These are phyloP conservation scores for Microcebus murinus DNA, from an alignment of 2,113 vertebrate genomes.

Conservation along the genomic window DNA sequence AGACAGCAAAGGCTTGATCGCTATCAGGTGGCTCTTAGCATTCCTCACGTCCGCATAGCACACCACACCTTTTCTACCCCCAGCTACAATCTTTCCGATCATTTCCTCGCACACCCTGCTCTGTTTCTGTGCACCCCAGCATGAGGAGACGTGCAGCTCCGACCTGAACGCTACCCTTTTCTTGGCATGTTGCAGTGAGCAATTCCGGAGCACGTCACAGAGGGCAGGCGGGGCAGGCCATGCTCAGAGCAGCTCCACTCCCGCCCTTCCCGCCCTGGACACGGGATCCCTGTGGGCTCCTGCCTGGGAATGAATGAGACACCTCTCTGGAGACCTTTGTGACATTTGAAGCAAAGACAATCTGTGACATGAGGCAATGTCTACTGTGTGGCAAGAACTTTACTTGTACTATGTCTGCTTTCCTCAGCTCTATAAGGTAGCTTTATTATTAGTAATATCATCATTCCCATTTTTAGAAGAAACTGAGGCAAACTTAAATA, in stretches of 20 bases:
- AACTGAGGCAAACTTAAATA: background rate
- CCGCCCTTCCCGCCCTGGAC: no score
- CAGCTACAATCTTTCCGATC: background rate
- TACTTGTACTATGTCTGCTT: background rate
- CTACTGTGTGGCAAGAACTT: background rate
- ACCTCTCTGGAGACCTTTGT: background rate
- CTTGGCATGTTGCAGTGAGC: background rate
- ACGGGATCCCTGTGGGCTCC: background rate
- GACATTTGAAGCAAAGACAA: background rate
- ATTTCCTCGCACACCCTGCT: background rate
- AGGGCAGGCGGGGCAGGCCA: background rate
- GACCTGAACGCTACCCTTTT: background rate
- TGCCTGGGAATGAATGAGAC: background rate
- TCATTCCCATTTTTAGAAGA: background rate
- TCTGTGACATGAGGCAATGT: background rate
- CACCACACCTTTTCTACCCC: background rate
- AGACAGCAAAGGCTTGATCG: background rate
- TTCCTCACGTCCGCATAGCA: background rate
- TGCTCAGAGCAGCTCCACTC: rapidly evolving
- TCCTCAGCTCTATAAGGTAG: background rate
- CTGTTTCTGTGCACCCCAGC: background rate
- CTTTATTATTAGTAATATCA: background rate
- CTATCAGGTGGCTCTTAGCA: background rate
- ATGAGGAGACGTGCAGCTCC: background rate
- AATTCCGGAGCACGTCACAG: background rate